Percentiles rank a stretch among this genome's conserved stretches.
Conservation (phyloP, 2,113 vertebrate species). For the Struthio camelus region DNA sequence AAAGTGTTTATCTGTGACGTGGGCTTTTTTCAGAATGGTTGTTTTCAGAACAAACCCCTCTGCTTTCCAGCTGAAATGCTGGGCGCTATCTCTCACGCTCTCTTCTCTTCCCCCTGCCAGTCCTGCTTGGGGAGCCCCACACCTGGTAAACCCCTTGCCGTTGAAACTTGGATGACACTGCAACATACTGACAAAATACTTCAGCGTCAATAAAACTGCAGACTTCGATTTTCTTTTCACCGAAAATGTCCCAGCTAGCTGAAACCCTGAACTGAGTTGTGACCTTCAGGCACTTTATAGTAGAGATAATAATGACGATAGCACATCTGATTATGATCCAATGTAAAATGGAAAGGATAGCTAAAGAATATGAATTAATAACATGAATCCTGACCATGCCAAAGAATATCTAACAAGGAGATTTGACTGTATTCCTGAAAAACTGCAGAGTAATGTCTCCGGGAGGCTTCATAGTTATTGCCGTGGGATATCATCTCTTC, state of each 20-base stretch:
- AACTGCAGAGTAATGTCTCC: background rate
- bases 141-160: background rate
- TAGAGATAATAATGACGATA: background rate
- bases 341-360: background rate
- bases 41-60: background rate
- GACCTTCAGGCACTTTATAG: background rate
- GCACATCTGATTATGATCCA: background rate
- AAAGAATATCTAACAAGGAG: background rate
- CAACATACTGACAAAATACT: background rate
- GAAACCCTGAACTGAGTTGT: background rate
- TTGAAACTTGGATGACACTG: background rate
- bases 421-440: background rate
- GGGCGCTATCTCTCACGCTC: background rate
- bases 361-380: background rate
- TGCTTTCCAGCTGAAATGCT: background rate
- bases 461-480: background rate
- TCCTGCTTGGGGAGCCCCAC: background rate
- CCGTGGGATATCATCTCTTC: background rate
- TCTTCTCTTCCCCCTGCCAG: background rate
- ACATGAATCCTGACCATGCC: background rate
- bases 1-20: background rate
- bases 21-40: accelerated
- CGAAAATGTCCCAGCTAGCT: background rate
- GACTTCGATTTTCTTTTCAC: background rate
- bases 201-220: background rate